phyloP scores from a whole-genome alignment of 1,140 invertebrate species.

The Micrasema longulum region DNA sequence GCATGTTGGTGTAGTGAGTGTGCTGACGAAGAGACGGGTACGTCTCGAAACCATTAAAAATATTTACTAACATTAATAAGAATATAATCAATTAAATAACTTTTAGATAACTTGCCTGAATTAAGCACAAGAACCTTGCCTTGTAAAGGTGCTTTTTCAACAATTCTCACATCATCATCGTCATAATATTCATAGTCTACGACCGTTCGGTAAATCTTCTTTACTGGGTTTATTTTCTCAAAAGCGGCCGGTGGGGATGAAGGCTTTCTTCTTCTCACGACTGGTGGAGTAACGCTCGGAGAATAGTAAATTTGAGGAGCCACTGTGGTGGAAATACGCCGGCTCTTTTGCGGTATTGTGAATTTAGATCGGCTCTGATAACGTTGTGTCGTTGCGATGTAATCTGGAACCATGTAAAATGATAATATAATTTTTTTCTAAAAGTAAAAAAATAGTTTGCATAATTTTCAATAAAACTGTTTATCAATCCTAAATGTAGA shows the following conservation, averaged over 20 bases:
- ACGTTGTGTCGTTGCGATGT: constrained; percentile 34
- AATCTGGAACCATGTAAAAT: too few relatives aligned
- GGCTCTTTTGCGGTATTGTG: constrained; percentile 24
- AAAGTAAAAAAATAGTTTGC: too few relatives aligned
- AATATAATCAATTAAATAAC: constrained; percentile 1
- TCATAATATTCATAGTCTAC: constrained; percentile 78
- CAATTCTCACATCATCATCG: constrained; percentile 69
- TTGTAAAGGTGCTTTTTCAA: constrained; percentile 68
- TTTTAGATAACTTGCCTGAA: constrained; percentile 59
- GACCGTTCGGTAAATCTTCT: constrained; percentile 59
- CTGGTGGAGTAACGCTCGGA: constrained; percentile 14
- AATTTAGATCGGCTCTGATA: constrained; percentile 33
- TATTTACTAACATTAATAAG: background rate
- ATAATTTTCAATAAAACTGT: too few relatives aligned
- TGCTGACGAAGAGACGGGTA: too few relatives aligned
- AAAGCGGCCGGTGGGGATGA: constrained; percentile 36
- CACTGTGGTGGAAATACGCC: constrained; percentile 50
- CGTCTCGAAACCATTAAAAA: too few relatives aligned
- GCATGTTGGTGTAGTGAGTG: too few relatives aligned
- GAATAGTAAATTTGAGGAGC: constrained; percentile 38
- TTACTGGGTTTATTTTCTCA: constrained; percentile 45
- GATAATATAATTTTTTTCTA: too few relatives aligned
- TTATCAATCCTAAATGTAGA: too few relatives aligned
- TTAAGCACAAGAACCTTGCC: constrained; percentile 71
- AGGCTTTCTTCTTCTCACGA: constrained; percentile 37